Percentiles rank a stretch among this genome's conserved stretches.
These are phyloP conservation scores for Cichlasoma orientale DNA, from an alignment of 2,797 vertebrate species.

Conservation along the genomic window DNA sequence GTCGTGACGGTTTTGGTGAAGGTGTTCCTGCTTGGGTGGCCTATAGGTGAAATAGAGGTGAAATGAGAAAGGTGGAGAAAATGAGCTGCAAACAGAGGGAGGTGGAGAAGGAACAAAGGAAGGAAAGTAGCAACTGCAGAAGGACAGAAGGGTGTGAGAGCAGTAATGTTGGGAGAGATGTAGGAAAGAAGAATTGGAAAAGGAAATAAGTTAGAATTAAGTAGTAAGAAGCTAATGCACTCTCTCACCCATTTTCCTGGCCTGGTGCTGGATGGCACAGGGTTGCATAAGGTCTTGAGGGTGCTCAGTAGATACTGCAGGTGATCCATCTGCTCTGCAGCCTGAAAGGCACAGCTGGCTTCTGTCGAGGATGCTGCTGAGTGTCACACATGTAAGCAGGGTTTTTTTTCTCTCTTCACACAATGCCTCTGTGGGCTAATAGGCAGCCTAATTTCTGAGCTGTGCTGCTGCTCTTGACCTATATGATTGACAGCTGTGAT, in stretches of 20 bases:
- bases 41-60: neutral
- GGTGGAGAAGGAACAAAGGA: neutral
- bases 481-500: conserved; percentile 43
- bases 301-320: conserved; percentile 30
- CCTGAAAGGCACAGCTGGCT: conserved; percentile 55
- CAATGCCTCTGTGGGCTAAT: conserved; percentile 10
- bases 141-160: neutral
- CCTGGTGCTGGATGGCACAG: neutral
- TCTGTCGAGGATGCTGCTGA: conserved; percentile 26
- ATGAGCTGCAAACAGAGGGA: neutral
- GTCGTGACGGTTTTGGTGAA: neutral
- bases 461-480: conserved; percentile 19
- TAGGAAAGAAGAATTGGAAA: neutral
- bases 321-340: conserved; percentile 44
- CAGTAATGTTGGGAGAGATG: neutral
- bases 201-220: neutral
- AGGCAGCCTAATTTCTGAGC: conserved; percentile 2
- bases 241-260: neutral
- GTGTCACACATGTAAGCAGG: conserved; percentile 12
- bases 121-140: neutral
- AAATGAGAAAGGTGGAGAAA: too few species aligned
- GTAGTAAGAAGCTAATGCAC: neutral
- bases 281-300: conserved; percentile 22
- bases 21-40: neutral
- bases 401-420: neutral